Evolutionary conservation across 2,888 invertebrate genomes (phyloP).

Genomic region (Brachypalpus laphriformis): DNA sequence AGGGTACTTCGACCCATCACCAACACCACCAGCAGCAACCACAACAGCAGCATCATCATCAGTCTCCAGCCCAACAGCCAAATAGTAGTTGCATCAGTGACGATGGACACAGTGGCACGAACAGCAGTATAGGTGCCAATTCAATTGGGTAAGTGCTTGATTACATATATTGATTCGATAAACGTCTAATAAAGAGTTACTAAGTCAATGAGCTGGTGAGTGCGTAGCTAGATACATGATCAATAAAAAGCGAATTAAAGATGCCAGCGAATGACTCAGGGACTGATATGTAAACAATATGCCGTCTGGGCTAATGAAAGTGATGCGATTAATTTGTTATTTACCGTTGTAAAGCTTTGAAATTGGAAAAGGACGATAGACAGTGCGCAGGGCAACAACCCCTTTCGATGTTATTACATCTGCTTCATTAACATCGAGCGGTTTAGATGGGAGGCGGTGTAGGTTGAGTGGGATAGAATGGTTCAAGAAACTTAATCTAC

Average conservation of each 20-base stretch:
- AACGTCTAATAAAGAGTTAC: background rate
- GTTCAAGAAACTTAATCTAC: background rate
- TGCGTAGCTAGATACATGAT: background rate
- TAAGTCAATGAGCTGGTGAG: background rate
- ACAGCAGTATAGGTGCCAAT: conserved; percentile 76
- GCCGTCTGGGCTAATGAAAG: conserved; percentile 10
- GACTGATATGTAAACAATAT: conserved; percentile 4
- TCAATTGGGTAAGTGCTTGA: conserved; percentile 78
- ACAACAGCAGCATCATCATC: conserved; percentile 33
- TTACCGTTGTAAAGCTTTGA: background rate
- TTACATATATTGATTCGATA: background rate
- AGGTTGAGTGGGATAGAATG: background rate
- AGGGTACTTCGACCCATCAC: conserved; percentile 68
- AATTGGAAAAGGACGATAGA: too few species aligned
- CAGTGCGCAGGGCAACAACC: conserved; percentile 2
- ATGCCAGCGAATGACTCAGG: conserved; percentile 3
- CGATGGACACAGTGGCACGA: conserved; percentile 78
- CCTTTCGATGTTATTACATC: conserved; percentile 22
- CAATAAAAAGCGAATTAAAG: conserved; percentile 39
- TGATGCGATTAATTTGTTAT: conserved; percentile 39
- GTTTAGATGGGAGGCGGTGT: background rate
- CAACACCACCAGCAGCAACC: conserved; percentile 53
- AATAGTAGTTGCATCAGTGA: conserved; percentile 76
- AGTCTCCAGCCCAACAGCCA: conserved; percentile 59
- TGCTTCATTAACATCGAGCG: conserved; percentile 12